Percentiles rank a stretch among this genome's conserved stretches.
phyloP scores from a whole-genome alignment of 2,797 vertebrate species.

The Merluccius polli region DNA sequence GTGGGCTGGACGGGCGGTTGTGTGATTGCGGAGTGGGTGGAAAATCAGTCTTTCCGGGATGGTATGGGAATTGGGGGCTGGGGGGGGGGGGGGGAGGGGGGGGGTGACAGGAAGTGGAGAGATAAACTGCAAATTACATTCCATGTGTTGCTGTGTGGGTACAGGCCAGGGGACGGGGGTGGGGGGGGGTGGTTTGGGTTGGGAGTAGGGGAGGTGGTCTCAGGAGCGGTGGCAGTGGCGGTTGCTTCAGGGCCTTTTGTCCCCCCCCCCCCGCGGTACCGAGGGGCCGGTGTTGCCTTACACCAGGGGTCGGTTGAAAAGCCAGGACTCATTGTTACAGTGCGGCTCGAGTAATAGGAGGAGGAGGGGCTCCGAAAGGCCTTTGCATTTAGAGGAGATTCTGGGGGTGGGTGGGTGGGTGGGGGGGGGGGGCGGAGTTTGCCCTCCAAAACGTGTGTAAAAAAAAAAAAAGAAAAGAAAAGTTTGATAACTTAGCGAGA shows the following conservation, averaged over 20 bases:
- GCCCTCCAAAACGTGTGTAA: too few species aligned
- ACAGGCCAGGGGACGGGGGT: too few species aligned
- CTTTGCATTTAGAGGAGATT: neutral
- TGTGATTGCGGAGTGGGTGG: neutral
- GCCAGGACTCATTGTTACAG: slow-evolving; percentile 11
- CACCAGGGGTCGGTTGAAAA: slow-evolving; percentile 40
- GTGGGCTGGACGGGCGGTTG: neutral
- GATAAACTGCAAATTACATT: slow-evolving; percentile 58
- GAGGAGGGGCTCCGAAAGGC: neutral
- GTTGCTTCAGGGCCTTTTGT: slow-evolving; percentile 51
- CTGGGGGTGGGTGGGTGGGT: neutral
- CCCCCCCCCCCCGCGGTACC: slow-evolving; percentile 26
- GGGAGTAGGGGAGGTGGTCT: too few species aligned
- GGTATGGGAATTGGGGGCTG: slow-evolving; percentile 21
- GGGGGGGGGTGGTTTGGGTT: slow-evolving; percentile 37
- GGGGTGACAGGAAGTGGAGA: slow-evolving; percentile 51
- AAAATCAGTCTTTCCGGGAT: neutral
- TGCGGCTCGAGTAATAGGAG: slow-evolving; percentile 8
- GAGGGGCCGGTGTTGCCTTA: slow-evolving; percentile 62
- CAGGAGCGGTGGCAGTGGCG: too few species aligned
- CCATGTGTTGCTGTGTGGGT: slow-evolving; percentile 54
- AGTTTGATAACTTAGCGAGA: too few species aligned
- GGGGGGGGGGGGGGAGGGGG: slow-evolving; percentile 24
- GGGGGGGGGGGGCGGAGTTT: too few species aligned
- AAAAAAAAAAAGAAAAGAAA: neutral